phyloP scores from a whole-genome alignment of 2,113 vertebrate genomes.

The Notiomystis cincta region DNA sequence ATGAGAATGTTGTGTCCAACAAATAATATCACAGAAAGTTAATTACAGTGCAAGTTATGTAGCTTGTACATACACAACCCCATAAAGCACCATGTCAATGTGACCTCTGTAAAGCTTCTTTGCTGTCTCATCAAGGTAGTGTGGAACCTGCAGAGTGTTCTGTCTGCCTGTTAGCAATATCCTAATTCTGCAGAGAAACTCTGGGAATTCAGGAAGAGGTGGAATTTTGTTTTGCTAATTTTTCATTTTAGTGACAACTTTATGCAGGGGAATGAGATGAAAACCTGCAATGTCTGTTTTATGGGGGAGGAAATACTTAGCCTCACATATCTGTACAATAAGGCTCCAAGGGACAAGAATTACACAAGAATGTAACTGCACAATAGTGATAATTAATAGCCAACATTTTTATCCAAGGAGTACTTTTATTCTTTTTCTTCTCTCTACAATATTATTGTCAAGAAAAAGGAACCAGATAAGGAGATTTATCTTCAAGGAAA shows the following conservation, averaged over 20 bases:
- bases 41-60: background rate
- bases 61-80: background rate
- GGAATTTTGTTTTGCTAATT: constrained; percentile 11
- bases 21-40: background rate
- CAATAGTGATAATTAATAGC: constrained; percentile 46
- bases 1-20: background rate
- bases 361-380: constrained; percentile 22
- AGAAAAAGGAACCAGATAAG: constrained; percentile 61
- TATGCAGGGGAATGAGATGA: background rate
- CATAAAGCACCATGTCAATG: background rate
- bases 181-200: background rate
- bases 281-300: background rate
- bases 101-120: background rate
- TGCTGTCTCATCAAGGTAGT: background rate
- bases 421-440: constrained; percentile 45
- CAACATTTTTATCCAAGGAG: constrained; percentile 21
- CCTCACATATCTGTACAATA: constrained; percentile 3
- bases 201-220: constrained; percentile 30
- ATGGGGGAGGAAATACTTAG: constrained; percentile 13
- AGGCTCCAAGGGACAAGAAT: constrained; percentile 10
- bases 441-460: constrained; percentile 38
- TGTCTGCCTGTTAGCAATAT: background rate
- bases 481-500: constrained; percentile 63
- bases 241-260: constrained; percentile 2
- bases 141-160: background rate